Percentiles rank a stretch among this genome's conserved stretches.
Conservation (phyloP, 2,113 vertebrate species). For the Macroglossus sobrinus region DNA sequence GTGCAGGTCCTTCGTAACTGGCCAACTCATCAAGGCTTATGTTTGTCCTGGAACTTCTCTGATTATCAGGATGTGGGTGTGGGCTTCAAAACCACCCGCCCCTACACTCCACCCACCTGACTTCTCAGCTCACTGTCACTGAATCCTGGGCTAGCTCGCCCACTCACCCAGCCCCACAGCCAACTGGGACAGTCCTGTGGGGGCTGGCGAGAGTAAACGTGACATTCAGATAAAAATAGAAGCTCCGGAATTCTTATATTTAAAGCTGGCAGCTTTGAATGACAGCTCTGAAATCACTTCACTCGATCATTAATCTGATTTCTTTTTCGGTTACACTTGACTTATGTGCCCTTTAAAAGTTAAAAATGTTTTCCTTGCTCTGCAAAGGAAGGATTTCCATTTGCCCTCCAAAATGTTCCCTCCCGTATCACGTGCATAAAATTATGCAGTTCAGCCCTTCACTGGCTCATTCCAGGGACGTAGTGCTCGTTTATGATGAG, state of each 20-base stretch:
- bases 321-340: neutral
- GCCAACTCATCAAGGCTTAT: rapidly evolving
- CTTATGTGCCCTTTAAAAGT: slow-evolving; percentile 2
- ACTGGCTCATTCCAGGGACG: neutral
- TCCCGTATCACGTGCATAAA: neutral
- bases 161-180: neutral
- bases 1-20: too few species aligned
- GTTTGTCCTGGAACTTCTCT: neutral
- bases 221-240: neutral
- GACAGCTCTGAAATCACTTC: neutral
- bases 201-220: neutral
- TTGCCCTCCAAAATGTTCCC: neutral
- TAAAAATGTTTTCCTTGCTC: slow-evolving; percentile 36
- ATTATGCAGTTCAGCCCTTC: neutral
- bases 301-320: neutral
- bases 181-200: neutral
- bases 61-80: neutral
- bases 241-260: slow-evolving; percentile 3
- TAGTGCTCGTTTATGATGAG: neutral
- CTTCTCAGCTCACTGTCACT: neutral
- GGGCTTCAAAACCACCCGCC: neutral
- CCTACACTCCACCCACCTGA: neutral
- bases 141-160: neutral
- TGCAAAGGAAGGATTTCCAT: slow-evolving; percentile 8
- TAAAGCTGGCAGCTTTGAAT: neutral